Evolutionary conservation across 2,888 invertebrate species (phyloP).

Genomic region (Azorinus chamasolen): DNA sequence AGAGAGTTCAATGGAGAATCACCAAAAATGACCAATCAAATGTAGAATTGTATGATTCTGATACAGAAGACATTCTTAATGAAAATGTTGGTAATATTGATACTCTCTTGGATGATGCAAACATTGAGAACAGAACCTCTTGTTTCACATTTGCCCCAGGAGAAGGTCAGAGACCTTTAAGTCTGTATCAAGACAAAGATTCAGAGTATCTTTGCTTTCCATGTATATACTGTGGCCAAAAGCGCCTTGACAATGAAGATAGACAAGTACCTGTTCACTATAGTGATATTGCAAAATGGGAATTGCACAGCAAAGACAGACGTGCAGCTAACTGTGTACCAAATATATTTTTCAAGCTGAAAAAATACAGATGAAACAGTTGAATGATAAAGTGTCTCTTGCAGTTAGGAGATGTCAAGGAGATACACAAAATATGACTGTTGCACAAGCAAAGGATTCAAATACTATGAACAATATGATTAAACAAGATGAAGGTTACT

Average conservation of each 20-base stretch:
- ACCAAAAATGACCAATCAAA: no score
- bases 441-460: constrained; percentile 26
- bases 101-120: no score
- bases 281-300: constrained; percentile 7
- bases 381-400: constrained; percentile 49
- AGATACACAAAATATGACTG: constrained; percentile 38
- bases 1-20: no score
- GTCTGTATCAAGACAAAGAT: constrained; percentile 5
- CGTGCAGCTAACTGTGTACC: constrained; percentile 42
- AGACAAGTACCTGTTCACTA: constrained; percentile 9
- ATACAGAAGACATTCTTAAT: neutral
- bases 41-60: no score
- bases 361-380: no score
- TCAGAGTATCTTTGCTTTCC: constrained; percentile 20
- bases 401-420: constrained; percentile 49
- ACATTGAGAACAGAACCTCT: no score
- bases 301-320: constrained; percentile 26
- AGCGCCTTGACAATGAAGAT: neutral
- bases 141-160: no score
- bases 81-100: neutral
- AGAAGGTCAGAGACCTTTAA: no score
- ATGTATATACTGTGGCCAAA: constrained; percentile 18
- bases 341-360: no score
- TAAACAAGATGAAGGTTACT: constrained; percentile 78
- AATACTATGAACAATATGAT: constrained; percentile 48